Conservation (phyloP, 2,888 invertebrate genomes). For the Coelinius sp. region DNA sequence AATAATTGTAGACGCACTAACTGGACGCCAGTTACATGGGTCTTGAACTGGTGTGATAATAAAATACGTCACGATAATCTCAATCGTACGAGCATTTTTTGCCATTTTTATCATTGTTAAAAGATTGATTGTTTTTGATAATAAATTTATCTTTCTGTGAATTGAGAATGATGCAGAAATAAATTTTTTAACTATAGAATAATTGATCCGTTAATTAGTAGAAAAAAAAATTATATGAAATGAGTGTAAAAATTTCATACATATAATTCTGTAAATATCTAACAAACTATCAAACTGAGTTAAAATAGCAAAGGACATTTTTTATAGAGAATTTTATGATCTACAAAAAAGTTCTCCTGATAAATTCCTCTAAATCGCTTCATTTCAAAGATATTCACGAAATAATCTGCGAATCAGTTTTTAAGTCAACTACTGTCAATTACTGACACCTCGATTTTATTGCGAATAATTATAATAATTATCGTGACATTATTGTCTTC, state of each 20-base stretch:
- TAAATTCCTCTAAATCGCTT: too few species aligned
- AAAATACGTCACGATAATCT: background rate
- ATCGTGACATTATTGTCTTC: background rate
- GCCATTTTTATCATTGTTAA: background rate
- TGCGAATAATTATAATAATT: background rate
- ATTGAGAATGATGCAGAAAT: background rate
- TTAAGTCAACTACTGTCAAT: too few species aligned
- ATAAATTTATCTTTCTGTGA: background rate
- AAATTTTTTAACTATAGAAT: background rate
- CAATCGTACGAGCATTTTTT: slow-evolving; percentile 19
- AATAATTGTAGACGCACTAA: slow-evolving; percentile 1
- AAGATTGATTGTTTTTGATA: background rate
- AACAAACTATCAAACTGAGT: too few species aligned
- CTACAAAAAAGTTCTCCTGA: too few species aligned
- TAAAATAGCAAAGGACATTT: background rate
- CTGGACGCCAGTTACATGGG: slow-evolving; percentile 1
- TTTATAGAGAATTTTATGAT: background rate
- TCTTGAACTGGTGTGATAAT: slow-evolving; percentile 4
- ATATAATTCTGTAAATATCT: background rate
- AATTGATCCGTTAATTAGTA: background rate
- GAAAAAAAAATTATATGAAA: background rate
- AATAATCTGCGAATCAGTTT: too few species aligned
- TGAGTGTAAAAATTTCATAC: background rate
- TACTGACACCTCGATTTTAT: background rate
- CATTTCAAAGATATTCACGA: too few species aligned